These are phyloP conservation scores for Apamea epomidion DNA, from an alignment of 2,888 invertebrate species.

Conservation along the genomic window DNA sequence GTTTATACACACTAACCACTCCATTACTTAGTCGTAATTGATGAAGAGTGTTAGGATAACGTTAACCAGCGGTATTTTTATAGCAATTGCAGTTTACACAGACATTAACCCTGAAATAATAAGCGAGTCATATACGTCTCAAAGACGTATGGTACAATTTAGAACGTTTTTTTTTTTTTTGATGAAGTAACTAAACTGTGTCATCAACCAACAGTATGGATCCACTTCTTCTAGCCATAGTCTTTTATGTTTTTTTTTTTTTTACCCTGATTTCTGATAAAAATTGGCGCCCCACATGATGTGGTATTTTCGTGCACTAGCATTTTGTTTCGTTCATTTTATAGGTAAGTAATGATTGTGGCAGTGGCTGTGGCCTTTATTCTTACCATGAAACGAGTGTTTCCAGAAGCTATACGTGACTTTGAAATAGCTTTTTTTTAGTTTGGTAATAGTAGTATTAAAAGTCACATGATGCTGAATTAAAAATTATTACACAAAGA, in stretches of 20 bases:
- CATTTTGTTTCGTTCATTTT: not conserved
- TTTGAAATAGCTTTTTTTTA: not conserved
- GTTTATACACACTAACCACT: constrained; percentile 90
- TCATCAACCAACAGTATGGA: not conserved
- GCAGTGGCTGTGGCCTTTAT: not conserved
- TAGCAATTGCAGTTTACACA: constrained; percentile 22
- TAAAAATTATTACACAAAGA: not conserved
- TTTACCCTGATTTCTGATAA: not conserved
- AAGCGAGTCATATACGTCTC: not conserved
- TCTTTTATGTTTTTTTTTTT: not conserved
- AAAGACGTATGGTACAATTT: not conserved
- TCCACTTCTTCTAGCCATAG: not conserved
- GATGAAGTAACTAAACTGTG: not conserved
- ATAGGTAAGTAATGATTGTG: not conserved
- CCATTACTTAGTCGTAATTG: constrained; percentile 21
- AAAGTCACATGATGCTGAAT: not conserved
- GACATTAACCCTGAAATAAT: constrained; percentile 80
- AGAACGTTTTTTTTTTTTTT: too few relatives aligned
- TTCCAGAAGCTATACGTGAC: not conserved
- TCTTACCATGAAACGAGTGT: not conserved
- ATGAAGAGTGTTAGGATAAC: not conserved
- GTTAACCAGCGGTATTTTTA: not conserved
- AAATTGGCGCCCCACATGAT: not conserved
- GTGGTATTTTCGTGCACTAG: not conserved
- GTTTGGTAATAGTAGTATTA: too few relatives aligned